Evolutionary conservation across 2,888 invertebrate species (phyloP).

Genomic region (Drosophila nr. medialis): DNA sequence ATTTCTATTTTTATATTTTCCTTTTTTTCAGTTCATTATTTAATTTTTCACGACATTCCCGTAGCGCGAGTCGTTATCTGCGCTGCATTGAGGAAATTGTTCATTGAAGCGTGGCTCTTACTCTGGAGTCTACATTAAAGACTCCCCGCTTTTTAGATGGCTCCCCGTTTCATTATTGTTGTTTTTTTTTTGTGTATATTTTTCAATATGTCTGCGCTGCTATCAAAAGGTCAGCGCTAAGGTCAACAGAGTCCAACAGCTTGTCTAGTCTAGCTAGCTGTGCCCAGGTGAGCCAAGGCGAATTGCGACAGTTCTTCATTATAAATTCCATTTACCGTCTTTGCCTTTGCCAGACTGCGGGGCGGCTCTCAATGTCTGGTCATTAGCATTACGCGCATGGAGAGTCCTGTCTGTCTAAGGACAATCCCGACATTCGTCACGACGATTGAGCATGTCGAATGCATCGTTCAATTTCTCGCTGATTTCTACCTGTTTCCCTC

Average conservation of each 20-base stretch:
- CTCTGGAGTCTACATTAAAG: not conserved
- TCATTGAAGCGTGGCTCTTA: constrained; percentile 41
- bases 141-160: constrained; percentile 4
- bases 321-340: not conserved
- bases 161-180: not conserved
- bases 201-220: constrained; percentile 21
- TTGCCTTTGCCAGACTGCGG: constrained; percentile 15
- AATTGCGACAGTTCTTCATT: constrained; percentile 39
- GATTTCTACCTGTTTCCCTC: constrained; percentile 56
- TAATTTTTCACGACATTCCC: constrained; percentile 57
- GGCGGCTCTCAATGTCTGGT: constrained; percentile 38
- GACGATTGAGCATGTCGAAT: constrained; percentile 60
- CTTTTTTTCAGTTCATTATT: constrained; percentile 9
- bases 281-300: constrained; percentile 31
- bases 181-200: not conserved
- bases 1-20: constrained; percentile 42
- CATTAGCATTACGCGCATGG: constrained; percentile 55
- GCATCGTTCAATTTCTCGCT: constrained; percentile 24
- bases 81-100: constrained; percentile 23
- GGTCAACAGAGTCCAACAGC: constrained; percentile 28
- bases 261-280: constrained; percentile 1
- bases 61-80: constrained; percentile 47
- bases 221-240: constrained; percentile 52
- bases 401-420: constrained; percentile 18
- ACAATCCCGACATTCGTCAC: constrained; percentile 39